These are phyloP conservation scores for Xiphydria camelus DNA, from an alignment of 2,888 invertebrate species.

Conservation along the genomic window DNA sequence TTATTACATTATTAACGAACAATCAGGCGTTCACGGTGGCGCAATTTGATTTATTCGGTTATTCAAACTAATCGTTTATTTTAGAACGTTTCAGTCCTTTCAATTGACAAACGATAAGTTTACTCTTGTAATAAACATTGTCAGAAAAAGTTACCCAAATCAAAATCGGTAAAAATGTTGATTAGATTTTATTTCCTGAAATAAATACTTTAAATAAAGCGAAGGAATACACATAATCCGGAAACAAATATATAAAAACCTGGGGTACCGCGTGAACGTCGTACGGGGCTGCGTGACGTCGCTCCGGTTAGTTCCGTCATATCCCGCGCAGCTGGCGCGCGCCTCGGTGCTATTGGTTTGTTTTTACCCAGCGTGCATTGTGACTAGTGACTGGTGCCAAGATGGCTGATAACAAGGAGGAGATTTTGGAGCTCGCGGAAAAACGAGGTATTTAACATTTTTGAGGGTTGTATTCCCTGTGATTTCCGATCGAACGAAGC, in stretches of 20 bases:
- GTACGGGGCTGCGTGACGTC: conserved; percentile 30
- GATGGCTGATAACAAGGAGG: conserved; percentile 59
- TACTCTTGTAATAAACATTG: too few species aligned
- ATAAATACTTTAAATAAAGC: too few species aligned
- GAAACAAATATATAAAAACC: conserved; percentile 1
- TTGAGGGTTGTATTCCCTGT: conserved; percentile 21
- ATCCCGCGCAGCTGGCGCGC: conserved; percentile 28
- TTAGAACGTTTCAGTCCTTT: too few species aligned
- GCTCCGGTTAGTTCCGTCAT: conserved; percentile 22
- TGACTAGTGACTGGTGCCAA: conserved; percentile 57
- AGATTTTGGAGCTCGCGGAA: conserved; percentile 55
- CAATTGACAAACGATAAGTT: too few species aligned
- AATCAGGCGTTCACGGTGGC: too few species aligned
- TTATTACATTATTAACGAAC: too few species aligned
- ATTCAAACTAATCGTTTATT: too few species aligned
- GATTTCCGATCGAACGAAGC: conserved; percentile 18
- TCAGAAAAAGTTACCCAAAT: too few species aligned
- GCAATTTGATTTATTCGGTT: too few species aligned
- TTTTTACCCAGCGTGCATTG: conserved; percentile 57
- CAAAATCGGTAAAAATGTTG: too few species aligned
- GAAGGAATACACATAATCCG: too few species aligned
- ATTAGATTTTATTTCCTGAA: too few species aligned
- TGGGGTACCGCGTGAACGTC: not conserved
- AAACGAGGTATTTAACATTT: conserved; percentile 53
- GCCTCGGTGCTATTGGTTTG: conserved; percentile 39